A percentile compares a stretch with the other conserved stretches of the same genome.
Conservation (phyloP, 2,888 invertebrate species). For the Tribolium freemani region DNA sequence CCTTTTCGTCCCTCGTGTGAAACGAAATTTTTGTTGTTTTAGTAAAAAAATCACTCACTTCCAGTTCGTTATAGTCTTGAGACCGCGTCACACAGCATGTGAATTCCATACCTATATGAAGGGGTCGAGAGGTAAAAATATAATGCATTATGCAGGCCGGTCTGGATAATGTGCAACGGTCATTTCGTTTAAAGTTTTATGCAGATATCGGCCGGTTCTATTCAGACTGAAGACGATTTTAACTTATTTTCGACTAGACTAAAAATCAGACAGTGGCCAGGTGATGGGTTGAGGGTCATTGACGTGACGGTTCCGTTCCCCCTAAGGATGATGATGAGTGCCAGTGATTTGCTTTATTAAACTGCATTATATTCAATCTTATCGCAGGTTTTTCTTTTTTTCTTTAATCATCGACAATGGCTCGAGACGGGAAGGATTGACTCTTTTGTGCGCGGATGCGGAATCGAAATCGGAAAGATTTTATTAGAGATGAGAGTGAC, state of each 20-base stretch:
- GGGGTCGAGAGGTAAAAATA: conserved; percentile 35
- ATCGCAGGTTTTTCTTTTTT: neutral
- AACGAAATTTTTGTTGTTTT: neutral
- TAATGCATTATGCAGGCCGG: conserved; percentile 31
- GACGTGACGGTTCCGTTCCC: neutral
- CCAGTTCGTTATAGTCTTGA: neutral
- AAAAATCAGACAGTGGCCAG: neutral
- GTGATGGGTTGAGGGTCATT: neutral
- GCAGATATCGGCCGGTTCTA: conserved; percentile 31
- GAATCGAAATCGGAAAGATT: neutral
- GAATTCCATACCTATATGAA: neutral
- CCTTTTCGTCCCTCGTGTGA: neutral
- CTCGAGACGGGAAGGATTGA: neutral
- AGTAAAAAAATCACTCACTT: neutral
- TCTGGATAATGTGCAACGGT: conserved; percentile 33
- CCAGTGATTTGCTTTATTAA: neutral
- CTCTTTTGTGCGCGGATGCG: neutral
- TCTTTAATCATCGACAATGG: neutral
- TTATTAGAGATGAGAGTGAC: neutral
- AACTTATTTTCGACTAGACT: neutral
- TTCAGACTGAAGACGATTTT: neutral
- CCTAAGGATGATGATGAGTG: neutral
- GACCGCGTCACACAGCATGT: neutral
- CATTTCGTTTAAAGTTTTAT: conserved; percentile 29
- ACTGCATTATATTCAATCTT: neutral